Base-by-base conservation (phyloP, 2,113 vertebrate species). In the Odocoileus virginianus region DNA sequence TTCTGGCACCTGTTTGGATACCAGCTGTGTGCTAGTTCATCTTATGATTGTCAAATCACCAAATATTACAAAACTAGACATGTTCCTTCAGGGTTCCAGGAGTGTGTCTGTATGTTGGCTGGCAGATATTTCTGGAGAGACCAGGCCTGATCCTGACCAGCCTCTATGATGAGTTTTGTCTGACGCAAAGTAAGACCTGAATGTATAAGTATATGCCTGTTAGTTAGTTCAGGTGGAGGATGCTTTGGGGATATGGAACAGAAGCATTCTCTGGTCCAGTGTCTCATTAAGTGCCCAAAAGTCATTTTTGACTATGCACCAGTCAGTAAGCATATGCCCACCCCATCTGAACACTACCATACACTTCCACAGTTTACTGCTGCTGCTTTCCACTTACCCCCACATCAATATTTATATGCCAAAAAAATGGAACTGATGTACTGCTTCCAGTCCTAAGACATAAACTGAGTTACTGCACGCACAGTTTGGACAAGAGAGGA, bases 21-120 rank as follows among this genome's bases (percentile, higher is more conserved):
- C 61, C 89, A 81, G 71, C 89, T 96, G 50, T 30, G 83, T 89
- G 78, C 30, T 96, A 43, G 96, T 95, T 60, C 74, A 40, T n/a
- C 83, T 81, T n/a, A 36, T 21, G 83, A 92, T 47, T 50, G 54
- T 55, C 52, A 40, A 9, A 57, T 45, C 71, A 91, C 40, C 95
- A 88, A 64, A 60, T 47, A 61, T 8, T 47, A 60, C 12, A 94
- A 60, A 76, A 43, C 79, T 52, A n/a, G 55, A 87, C 84, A 64
- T 23, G 25, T 2, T 43, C 9, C 85, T 52, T 19, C 10, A 33
- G 15, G 76, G 43, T 93, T 76, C 74, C 50, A 97, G 33, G 67
- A 91, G n/a, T 27, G n/a, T 40, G 67, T 50, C 64, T 91, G 50
- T 7, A 47, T 25, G 47, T 30, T n/a, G 94, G 58, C 25, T 81